phyloP scores from a whole-genome alignment of 1,140 invertebrate species.

The Bradynema listronoti region DNA sequence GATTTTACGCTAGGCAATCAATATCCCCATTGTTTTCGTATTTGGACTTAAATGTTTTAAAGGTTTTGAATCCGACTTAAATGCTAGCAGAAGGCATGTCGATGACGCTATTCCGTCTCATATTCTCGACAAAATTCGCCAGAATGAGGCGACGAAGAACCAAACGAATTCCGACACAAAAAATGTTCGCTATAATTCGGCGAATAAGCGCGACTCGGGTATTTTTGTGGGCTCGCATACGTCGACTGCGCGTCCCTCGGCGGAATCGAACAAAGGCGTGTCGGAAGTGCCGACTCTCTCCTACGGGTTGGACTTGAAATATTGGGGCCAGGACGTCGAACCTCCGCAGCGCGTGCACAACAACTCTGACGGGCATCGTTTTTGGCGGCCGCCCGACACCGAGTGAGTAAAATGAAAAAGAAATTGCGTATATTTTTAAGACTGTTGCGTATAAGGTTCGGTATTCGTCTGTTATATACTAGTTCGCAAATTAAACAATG shows the following conservation, averaged over 20 bases:
- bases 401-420: too few relatives aligned
- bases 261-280: conserved; percentile 10
- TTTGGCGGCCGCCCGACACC: conserved; percentile 35
- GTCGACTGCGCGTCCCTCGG: neutral
- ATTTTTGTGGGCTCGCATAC: neutral
- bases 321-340: conserved; percentile 47
- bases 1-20: neutral
- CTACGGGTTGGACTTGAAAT: conserved; percentile 47
- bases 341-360: conserved; percentile 36
- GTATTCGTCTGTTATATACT: too few relatives aligned
- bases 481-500: too few relatives aligned
- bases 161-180: conserved; percentile 12
- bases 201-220: neutral
- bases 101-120: conserved; percentile 19
- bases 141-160: conserved; percentile 24
- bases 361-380: conserved; percentile 38
- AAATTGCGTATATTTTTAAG: too few relatives aligned
- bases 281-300: conserved; percentile 23
- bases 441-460: too few relatives aligned
- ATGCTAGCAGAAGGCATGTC: conserved; percentile 1
- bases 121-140: conserved; percentile 31
- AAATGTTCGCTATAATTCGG: neutral
- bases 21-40: neutral
- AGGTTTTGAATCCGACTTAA: conserved; percentile 29
- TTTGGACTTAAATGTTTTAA: neutral